These are phyloP conservation scores for Halcyon senegalensis DNA, from an alignment of 2,113 vertebrate genomes.

Conservation along the genomic window DNA sequence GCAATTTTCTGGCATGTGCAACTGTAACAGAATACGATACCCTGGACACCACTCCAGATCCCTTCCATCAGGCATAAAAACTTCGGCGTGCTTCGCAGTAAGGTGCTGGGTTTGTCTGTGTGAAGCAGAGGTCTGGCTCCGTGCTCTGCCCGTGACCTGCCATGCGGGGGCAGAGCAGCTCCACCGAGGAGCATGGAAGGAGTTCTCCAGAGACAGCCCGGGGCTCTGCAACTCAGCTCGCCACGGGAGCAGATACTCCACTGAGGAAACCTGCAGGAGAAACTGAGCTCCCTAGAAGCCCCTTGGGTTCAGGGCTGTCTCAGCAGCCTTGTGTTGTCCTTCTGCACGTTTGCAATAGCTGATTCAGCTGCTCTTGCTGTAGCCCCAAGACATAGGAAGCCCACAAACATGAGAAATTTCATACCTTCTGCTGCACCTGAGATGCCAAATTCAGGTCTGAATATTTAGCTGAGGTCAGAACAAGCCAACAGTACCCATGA, in stretches of 20 bases:
- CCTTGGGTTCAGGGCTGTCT: background rate
- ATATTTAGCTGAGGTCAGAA: background rate
- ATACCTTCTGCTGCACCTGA: background rate
- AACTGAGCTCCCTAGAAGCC: background rate
- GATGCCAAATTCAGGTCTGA: background rate
- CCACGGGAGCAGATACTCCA: background rate
- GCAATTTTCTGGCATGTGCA: background rate
- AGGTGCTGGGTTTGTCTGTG: background rate
- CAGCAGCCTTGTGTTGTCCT: background rate
- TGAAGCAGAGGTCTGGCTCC: background rate
- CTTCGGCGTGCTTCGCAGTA: background rate
- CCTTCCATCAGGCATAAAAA: background rate
- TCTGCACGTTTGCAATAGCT: background rate
- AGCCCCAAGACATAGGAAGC: background rate
- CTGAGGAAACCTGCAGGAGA: background rate
- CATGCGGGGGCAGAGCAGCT: constrained; percentile 63
- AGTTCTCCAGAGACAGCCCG: background rate
- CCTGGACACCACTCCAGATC: background rate
- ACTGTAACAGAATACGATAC: background rate
- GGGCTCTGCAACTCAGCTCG: background rate
- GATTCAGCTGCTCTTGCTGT: background rate
- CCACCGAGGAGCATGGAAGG: background rate
- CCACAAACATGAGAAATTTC: background rate
- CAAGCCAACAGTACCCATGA: background rate
- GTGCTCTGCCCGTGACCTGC: constrained; percentile 41